Evolutionary conservation across 2,888 invertebrate genomes (phyloP).

Genomic region (Myopa tessellatipennis): DNA sequence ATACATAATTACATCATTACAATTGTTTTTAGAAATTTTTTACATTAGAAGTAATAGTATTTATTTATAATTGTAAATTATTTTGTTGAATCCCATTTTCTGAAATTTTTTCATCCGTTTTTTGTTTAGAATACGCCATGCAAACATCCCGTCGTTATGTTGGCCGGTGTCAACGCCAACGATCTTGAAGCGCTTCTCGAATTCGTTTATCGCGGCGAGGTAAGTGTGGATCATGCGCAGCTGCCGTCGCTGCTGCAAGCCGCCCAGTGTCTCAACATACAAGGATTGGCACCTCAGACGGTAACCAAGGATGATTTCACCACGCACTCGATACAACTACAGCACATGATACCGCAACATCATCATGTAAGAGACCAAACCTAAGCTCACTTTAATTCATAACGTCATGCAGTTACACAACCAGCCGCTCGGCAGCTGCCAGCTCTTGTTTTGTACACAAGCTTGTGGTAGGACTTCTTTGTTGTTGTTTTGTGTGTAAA

Average conservation of each 20-base stretch:
- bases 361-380: conserved; percentile 58
- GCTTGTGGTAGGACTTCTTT: too few relatives aligned
- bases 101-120: not conserved
- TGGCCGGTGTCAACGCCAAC: conserved; percentile 73
- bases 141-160: conserved; percentile 75
- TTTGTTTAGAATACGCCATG: conserved; percentile 72
- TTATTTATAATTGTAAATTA: not conserved
- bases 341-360: conserved; percentile 68
- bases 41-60: too few relatives aligned
- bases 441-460: not conserved
- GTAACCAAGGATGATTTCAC: conserved; percentile 68
- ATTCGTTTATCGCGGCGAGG: conserved; percentile 75
- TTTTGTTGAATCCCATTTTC: not conserved
- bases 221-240: conserved; percentile 74
- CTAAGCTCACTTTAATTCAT: too few relatives aligned
- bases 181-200: conserved; percentile 74
- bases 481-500: too few relatives aligned
- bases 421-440: too few relatives aligned
- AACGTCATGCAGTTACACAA: too few relatives aligned
- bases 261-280: conserved; percentile 74
- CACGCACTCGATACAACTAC: conserved; percentile 67
- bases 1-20: too few relatives aligned
- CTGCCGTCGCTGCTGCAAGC: conserved; percentile 74
- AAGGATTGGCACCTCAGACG: conserved; percentile 72
- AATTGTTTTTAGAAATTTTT: too few relatives aligned